Conservation (phyloP, 2,797 vertebrate species). For the Gobio occitaniae region DNA sequence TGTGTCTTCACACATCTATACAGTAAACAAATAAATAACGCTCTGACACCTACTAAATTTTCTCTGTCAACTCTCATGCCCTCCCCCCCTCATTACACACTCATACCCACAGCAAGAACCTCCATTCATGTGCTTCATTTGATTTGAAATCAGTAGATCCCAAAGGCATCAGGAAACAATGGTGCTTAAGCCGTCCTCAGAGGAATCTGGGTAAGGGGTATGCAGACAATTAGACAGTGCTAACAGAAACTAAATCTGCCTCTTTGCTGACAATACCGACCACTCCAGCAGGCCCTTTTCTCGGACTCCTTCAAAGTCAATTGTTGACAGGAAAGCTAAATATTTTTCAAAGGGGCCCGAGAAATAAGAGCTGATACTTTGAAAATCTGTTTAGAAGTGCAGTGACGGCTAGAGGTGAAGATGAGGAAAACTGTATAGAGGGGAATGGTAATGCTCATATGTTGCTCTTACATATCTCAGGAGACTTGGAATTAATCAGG, state of each 20-base stretch:
- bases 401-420: constrained; percentile 8
- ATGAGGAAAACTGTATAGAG: background rate
- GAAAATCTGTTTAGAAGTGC: background rate
- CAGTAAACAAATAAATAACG: constrained; percentile 16
- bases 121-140: constrained; percentile 54
- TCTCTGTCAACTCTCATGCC: background rate
- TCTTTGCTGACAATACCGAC: constrained; percentile 48
- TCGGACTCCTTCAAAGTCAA: constrained; percentile 34
- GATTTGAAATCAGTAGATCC: constrained; percentile 55
- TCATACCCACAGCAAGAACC: constrained; percentile 27
- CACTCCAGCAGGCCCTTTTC: constrained; percentile 23
- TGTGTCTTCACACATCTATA: constrained; percentile 8
- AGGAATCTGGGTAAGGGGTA: constrained; percentile 57
- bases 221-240: constrained; percentile 46
- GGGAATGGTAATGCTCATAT: background rate
- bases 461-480: background rate
- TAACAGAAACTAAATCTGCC: constrained; percentile 54
- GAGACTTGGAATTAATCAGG: background rate
- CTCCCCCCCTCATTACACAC: background rate
- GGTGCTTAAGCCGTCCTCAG: constrained; percentile 60
- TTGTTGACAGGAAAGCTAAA: constrained; percentile 56
- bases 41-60: background rate
- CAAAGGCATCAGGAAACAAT: constrained; percentile 55
- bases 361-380: constrained; percentile 6
- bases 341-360: constrained; percentile 36